A percentile compares a stretch with the other conserved stretches of the same genome.
Conservation (phyloP, 2,888 invertebrate genomes). For the Drosophila rubida region DNA sequence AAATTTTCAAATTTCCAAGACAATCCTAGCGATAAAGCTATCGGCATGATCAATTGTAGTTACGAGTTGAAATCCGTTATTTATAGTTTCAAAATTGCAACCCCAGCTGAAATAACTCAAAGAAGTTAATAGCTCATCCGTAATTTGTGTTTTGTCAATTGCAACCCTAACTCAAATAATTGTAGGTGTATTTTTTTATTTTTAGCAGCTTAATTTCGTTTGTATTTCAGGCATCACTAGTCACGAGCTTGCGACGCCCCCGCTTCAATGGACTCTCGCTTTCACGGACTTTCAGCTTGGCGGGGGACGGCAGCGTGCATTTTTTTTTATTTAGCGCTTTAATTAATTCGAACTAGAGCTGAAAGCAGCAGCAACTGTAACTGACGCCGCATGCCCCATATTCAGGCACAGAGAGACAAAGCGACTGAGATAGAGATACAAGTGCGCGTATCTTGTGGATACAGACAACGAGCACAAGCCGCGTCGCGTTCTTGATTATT, state of each 20-base stretch:
- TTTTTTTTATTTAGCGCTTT: conserved; percentile 36
- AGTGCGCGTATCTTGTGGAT: conserved; percentile 7
- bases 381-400: conserved; percentile 52
- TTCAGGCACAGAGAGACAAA: conserved; percentile 15
- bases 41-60: too few relatives aligned
- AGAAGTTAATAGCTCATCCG: too few relatives aligned
- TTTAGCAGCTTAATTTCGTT: neutral
- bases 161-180: too few relatives aligned
- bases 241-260: conserved; percentile 18
- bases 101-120: too few relatives aligned
- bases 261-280: conserved; percentile 59
- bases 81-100: too few relatives aligned
- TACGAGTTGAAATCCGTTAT: too few relatives aligned
- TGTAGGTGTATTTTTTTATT: too few relatives aligned
- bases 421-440: conserved; percentile 1
- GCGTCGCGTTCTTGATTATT: conserved; percentile 66
- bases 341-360: conserved; percentile 69
- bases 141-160: too few relatives aligned
- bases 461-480: conserved; percentile 5
- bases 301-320: neutral
- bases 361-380: conserved; percentile 17
- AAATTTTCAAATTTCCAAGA: too few relatives aligned
- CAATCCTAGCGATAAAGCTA: too few relatives aligned
- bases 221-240: conserved; percentile 8
- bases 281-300: conserved; percentile 47